Conservation (phyloP, 2,888 invertebrate species). For the Trachelus troglodyta region DNA sequence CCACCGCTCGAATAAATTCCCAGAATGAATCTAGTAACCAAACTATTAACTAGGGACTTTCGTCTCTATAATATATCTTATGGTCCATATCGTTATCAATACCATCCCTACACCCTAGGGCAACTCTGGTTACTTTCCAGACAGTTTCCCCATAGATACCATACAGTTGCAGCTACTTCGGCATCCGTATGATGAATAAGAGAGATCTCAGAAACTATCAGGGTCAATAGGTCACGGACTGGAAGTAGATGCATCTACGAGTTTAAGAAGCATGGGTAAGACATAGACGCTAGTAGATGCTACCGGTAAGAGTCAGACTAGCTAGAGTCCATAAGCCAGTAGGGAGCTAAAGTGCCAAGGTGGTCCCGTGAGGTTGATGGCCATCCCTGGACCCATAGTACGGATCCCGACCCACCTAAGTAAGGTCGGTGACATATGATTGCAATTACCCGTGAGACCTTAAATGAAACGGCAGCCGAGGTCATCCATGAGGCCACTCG, state of each 20-base stretch:
- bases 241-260: not conserved
- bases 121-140: not conserved
- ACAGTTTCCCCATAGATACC: not conserved
- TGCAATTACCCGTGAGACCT: constrained; percentile 8
- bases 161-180: not conserved
- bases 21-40: not conserved
- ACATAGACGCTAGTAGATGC: not conserved
- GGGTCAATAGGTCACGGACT: not conserved
- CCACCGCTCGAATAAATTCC: not conserved
- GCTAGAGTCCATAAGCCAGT: not conserved
- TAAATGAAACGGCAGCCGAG: not conserved
- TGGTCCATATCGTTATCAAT: not conserved
- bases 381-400: not conserved
- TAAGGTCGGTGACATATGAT: constrained; percentile 7
- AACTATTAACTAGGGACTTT: not conserved
- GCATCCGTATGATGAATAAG: not conserved
- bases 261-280: not conserved
- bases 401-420: not conserved
- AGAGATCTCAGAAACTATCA: not conserved
- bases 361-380: not conserved
- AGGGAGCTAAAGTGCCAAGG: not conserved
- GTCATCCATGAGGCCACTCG: not conserved
- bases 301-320: not conserved
- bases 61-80: not conserved
- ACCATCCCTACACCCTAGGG: not conserved